Percentiles rank a stretch among this genome's conserved stretches.
These are phyloP conservation scores for Equus quagga DNA, from an alignment of 2,113 vertebrate genomes.

Conservation along the genomic window DNA sequence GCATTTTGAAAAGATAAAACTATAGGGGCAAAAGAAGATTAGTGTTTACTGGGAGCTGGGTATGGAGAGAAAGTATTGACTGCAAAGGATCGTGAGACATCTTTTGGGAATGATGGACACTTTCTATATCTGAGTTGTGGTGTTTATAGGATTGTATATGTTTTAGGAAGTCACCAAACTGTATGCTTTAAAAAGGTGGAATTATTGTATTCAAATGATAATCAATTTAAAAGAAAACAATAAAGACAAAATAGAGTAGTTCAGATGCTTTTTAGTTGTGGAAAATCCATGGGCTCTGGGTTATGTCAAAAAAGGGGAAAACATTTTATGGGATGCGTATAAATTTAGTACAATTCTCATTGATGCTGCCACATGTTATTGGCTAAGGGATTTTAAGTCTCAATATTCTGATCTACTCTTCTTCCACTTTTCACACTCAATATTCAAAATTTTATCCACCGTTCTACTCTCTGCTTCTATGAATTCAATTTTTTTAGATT, in stretches of 20 bases:
- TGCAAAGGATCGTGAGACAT: not conserved
- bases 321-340: not conserved
- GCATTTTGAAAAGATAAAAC: not conserved
- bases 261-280: not conserved
- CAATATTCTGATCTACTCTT: not conserved
- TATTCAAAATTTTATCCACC: not conserved
- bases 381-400: not conserved
- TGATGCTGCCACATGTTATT: not conserved
- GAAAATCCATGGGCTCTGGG: not conserved
- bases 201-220: not conserved
- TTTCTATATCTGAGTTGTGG: not conserved
- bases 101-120: not conserved
- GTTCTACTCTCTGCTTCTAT: not conserved
- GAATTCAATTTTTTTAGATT: not conserved
- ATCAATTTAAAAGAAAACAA: not conserved
- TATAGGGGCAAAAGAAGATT: not conserved
- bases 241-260: not conserved
- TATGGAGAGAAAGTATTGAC: not conserved
- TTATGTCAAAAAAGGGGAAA: not conserved
- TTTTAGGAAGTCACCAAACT: not conserved
- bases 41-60: not conserved
- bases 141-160: not conserved
- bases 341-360: not conserved
- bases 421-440: not conserved
- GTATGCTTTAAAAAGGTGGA: not conserved